These are phyloP conservation scores for Caenorhabditis sp. DNA, from an alignment of 2,888 invertebrate species.

Conservation along the genomic window DNA sequence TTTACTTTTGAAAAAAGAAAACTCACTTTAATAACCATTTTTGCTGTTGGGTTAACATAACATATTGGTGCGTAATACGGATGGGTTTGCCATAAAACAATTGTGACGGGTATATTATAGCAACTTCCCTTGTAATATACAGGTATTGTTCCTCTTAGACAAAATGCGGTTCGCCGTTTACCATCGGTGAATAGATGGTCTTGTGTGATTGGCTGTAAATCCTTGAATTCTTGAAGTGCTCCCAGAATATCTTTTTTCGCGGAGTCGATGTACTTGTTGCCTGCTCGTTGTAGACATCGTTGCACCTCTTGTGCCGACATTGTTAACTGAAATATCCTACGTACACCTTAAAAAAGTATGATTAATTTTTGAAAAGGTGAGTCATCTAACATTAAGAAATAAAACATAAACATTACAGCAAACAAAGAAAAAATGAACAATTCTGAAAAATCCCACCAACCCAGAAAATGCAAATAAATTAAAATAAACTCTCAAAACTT, in stretches of 20 bases:
- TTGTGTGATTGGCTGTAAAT: slow-evolving; percentile 57
- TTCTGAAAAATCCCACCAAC: too few relatives aligned
- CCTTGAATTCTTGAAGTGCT: slow-evolving; percentile 61
- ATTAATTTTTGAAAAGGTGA: background rate
- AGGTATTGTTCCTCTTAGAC: slow-evolving; percentile 74
- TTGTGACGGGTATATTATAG: slow-evolving; percentile 95
- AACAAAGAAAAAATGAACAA: too few relatives aligned
- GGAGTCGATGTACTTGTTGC: slow-evolving; percentile 57
- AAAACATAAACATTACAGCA: background rate
- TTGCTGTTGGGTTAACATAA: slow-evolving; percentile 87
- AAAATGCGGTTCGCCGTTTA: slow-evolving; percentile 71
- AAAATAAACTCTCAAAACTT: too few relatives aligned
- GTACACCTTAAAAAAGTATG: background rate
- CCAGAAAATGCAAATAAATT: too few relatives aligned
- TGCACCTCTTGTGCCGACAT: slow-evolving; percentile 18
- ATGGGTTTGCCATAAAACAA: slow-evolving; percentile 96
- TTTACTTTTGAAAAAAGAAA: background rate
- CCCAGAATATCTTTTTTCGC: slow-evolving; percentile 63
- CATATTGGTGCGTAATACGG: slow-evolving; percentile 92
- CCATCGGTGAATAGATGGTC: slow-evolving; percentile 71
- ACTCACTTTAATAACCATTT: slow-evolving; percentile 85
- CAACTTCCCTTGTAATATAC: slow-evolving; percentile 76
- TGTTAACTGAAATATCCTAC: background rate
- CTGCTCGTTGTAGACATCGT: slow-evolving; percentile 26
- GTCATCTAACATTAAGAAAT: background rate